Conservation (phyloP, 2,113 vertebrate species). For the Grus americana region DNA sequence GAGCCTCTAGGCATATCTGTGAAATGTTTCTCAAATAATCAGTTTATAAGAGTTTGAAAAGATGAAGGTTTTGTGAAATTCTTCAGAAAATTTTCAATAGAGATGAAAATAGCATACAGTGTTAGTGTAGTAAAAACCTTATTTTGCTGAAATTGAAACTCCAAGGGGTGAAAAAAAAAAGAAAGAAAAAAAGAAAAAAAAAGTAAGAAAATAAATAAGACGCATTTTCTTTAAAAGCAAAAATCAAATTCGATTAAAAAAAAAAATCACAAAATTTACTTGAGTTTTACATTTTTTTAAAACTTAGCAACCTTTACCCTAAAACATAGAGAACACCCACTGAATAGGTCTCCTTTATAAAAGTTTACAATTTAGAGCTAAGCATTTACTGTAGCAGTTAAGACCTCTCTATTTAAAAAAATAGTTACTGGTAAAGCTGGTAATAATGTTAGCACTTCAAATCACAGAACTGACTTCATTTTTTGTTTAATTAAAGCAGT, state of each 20-base stretch:
- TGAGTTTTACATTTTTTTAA: neutral
- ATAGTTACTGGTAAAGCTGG: neutral
- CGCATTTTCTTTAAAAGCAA: neutral
- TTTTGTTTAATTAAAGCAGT: slow-evolving; percentile 14
- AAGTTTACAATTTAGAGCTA: neutral
- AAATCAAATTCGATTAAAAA: neutral
- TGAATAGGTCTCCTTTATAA: neutral
- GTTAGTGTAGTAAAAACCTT: neutral
- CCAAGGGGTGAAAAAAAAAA: no score
- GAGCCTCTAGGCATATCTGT: neutral
- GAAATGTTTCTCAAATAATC: neutral
- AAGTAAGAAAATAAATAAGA: neutral
- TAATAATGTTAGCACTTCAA: neutral
- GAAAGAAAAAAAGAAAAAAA: neutral
- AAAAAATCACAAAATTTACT: neutral
- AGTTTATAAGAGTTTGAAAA: neutral
- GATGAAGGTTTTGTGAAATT: neutral
- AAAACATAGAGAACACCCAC: neutral
- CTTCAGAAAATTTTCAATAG: neutral
- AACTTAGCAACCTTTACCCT: neutral
- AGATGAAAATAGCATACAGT: neutral
- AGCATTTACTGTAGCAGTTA: neutral
- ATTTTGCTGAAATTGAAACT: neutral
- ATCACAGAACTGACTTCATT: neutral
- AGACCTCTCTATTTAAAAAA: neutral